Conservation (phyloP, 2,888 invertebrate species). For the Baccha elongata region DNA sequence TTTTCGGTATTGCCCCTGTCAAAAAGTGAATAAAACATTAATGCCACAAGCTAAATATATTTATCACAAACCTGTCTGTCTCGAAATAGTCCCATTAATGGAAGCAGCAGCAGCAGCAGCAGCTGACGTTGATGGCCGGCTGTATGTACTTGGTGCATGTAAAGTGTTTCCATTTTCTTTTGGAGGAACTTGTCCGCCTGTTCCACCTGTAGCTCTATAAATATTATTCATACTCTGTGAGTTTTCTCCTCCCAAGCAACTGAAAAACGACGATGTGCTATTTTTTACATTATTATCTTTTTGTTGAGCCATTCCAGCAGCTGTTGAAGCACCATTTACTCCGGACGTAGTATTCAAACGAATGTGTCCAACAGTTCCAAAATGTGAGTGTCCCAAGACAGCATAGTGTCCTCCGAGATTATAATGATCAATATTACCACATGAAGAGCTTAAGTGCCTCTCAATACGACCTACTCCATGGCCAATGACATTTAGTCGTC, state of each 20-base stretch:
- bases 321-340: conserved; percentile 39
- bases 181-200: conserved; percentile 53
- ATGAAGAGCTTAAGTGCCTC: conserved; percentile 86
- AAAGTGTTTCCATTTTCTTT: conserved; percentile 52
- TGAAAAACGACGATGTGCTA: conserved; percentile 81
- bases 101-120: conserved; percentile 15
- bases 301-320: conserved; percentile 61
- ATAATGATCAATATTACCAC: conserved; percentile 85
- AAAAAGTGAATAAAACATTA: background rate
- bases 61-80: conserved; percentile 50
- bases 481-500: conserved; percentile 84
- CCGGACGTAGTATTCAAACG: conserved; percentile 79
- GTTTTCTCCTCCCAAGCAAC: conserved; percentile 82
- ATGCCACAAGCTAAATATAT: background rate
- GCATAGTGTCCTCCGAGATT: conserved; percentile 82
- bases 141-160: conserved; percentile 28
- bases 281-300: conserved; percentile 79
- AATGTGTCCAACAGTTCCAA: conserved; percentile 82
- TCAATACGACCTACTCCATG: conserved; percentile 85
- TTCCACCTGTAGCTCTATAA: conserved; percentile 77
- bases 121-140: conserved; percentile 35
- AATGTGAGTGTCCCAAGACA: conserved; percentile 82
- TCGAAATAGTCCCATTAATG: conserved; percentile 36
- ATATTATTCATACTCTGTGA: conserved; percentile 83
- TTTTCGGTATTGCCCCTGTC: conserved; percentile 80